Percentiles rank a stretch among this genome's conserved stretches.
Evolutionary conservation across 2,888 invertebrate genomes (phyloP).

Genomic region (Pterostichus madidus): DNA sequence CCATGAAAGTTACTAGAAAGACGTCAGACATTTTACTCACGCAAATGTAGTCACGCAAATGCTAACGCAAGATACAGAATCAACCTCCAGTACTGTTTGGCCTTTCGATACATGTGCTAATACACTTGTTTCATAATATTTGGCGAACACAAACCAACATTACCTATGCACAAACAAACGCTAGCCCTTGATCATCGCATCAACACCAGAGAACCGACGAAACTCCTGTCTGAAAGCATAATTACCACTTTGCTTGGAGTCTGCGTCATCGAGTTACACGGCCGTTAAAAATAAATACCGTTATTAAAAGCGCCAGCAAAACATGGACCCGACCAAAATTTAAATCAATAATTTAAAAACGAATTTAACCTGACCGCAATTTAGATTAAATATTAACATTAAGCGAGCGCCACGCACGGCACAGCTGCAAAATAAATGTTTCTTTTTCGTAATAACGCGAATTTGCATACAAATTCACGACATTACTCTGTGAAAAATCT

Average conservation of each 20-base stretch:
- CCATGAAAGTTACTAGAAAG: too few relatives aligned
- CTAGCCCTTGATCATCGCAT: slow-evolving; percentile 10
- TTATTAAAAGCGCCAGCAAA: slow-evolving; percentile 27
- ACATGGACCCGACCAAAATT: slow-evolving; percentile 32
- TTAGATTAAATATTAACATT: slow-evolving; percentile 55
- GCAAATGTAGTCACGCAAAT: too few relatives aligned
- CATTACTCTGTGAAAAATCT: slow-evolving; percentile 52
- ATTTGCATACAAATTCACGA: slow-evolving; percentile 56
- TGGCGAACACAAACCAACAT: slow-evolving; percentile 9
- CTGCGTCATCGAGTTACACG: slow-evolving; percentile 22
- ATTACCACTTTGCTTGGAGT: slow-evolving; percentile 11
- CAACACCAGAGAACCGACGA: background rate
- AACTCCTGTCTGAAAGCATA: slow-evolving; percentile 6
- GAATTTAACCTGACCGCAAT: slow-evolving; percentile 56
- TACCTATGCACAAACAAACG: slow-evolving; percentile 21
- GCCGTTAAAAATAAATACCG: slow-evolving; percentile 23
- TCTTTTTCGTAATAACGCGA: slow-evolving; percentile 56
- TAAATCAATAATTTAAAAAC: slow-evolving; percentile 61
- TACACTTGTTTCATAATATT: slow-evolving; percentile 29
- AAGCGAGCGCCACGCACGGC: slow-evolving; percentile 19
- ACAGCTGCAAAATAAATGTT: slow-evolving; percentile 52
- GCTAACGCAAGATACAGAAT: too few relatives aligned
- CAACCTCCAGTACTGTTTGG: background rate
- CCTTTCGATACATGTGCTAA: background rate
- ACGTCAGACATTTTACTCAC: too few relatives aligned